Evolutionary conservation across 2,888 invertebrate genomes (phyloP), one percentile per base, ranked within the genome.

Genomic region (Melolontha melolontha): DNA sequence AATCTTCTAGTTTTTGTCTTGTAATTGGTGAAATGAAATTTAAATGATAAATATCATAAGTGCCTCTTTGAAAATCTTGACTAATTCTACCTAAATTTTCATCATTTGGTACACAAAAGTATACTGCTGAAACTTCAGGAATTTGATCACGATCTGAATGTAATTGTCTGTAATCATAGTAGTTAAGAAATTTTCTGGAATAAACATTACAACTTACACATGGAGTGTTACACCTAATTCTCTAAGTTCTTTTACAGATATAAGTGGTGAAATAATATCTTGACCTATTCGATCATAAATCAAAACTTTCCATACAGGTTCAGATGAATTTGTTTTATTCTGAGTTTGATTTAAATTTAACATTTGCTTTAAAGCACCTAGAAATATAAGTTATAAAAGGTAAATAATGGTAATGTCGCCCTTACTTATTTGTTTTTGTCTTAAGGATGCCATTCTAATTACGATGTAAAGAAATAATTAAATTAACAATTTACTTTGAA

Each of bases 111-210:
- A 94, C 89, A 82, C 98, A 97, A 83, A 99, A 98, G 82, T 99
- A 99, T 42, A 99, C 92, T 0, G 97, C 98, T 54, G 99, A 98
- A 1, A 98, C 98, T 86, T 99, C 99, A 5, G 98, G 97, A 78
- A 99, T 96, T n/a, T 92, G 88, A 81, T 95, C 95, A 68, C 95
- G 87, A 79, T 94, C 93, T 6, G 94, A 93, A 84, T 95, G 95
- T 63, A 96, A 84, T 82, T 94, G 92, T 40, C 95, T 95, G 83
- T 8, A 85, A 78, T 16, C n/a, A 50, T 5, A 41, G 41, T 11
- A 6, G 39, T 42, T 59, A 29, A 57, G 8, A 12, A 49, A 50
- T 49, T 59, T 42, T 64, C 44, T 65, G 44, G 22, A 52, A 34
- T 63, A 64, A 67, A 71, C 70, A 34, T 49, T 22, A 69, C 49